Base-by-base conservation (phyloP, 2,888 invertebrate species). In the Polydrusus pterygomalis region DNA sequence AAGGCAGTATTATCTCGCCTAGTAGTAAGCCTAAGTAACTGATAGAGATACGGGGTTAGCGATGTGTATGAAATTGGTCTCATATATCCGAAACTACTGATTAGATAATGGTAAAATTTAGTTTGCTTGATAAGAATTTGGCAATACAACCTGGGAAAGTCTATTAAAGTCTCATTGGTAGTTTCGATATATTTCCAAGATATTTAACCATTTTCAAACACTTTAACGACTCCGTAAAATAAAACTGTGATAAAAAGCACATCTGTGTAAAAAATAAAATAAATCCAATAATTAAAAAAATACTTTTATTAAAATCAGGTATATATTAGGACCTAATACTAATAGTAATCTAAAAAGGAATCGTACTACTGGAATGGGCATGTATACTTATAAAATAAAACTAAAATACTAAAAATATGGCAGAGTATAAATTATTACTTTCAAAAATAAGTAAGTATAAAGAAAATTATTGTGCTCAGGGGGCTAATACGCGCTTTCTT, bases 261-360 rank as follows among this genome's bases (percentile, higher is more conserved):
- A 5, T 47, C 1, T 3, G 30, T 49, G 47, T 49, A 34, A 43
- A 34, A 43, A 64, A 47, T 64, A 64, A 49, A 64, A 7, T 13
- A 18, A 73, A 11, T 64, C 13, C 15, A 40, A 34, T 49, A 62
- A 63, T 11, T 63, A 11, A 54, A 56, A 67, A 60, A 67, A 30
- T 51, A 30, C 25, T 58, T 69, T 45, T 69, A 58, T 58, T 69
- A 30, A 49, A 40, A 43, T 56, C 43, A 56, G 43, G 56, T 70
- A 60, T 47, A 58, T 11, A 62, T 11, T 62, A 18, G 49, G 10
- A 38, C 30, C 60, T 70, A 70, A 60, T 34, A 49, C 45, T 58
- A 47, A 30, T 25, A 64, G 47, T 20, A 49, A 49, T 64, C 64
- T 45, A 64, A 62, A 58, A 58, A 60, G 58, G 38, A 60, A 38